Conservation (phyloP, 2,797 vertebrate genomes). For the Anguilla obscura region DNA sequence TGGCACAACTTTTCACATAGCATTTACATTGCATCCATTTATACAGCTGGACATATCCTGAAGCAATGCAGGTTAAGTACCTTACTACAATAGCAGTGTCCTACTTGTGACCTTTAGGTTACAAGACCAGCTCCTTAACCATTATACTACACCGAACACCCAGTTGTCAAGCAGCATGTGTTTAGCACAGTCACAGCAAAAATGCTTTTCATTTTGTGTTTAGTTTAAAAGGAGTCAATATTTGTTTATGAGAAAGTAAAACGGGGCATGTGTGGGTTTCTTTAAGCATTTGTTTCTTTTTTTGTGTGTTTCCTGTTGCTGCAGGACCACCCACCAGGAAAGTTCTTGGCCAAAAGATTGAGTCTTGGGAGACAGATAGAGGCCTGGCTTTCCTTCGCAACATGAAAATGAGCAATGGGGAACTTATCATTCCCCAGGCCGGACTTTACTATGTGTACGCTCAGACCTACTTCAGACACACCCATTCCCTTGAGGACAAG, state of each 20-base stretch:
- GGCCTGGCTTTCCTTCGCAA: slow-evolving; percentile 88
- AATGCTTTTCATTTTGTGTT: background rate
- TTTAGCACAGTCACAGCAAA: background rate
- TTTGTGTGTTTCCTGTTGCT: slow-evolving; percentile 25
- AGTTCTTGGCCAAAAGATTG: slow-evolving; percentile 84
- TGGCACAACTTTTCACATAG: too few species aligned
- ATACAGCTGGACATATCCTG: too few species aligned
- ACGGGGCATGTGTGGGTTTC: background rate
- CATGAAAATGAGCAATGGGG: slow-evolving; percentile 82
- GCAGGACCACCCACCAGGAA: slow-evolving; percentile 59
- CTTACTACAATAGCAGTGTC: too few species aligned
- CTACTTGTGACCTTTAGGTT: too few species aligned
- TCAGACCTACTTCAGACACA: slow-evolving; percentile 92
- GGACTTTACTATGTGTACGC: slow-evolving; percentile 95
- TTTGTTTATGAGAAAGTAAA: background rate
- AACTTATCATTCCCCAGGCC: slow-evolving; percentile 80
- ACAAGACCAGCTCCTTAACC: too few species aligned
- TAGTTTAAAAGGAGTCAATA: background rate
- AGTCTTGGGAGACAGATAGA: slow-evolving; percentile 83
- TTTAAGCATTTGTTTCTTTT: background rate
- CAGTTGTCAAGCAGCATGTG: background rate
- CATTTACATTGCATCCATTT: too few species aligned
- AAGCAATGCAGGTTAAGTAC: too few species aligned
- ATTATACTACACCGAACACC: background rate
- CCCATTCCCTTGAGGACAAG: slow-evolving; percentile 62